Base-by-base conservation (phyloP, 2,113 vertebrate genomes). In the Vanacampus margaritifer region DNA sequence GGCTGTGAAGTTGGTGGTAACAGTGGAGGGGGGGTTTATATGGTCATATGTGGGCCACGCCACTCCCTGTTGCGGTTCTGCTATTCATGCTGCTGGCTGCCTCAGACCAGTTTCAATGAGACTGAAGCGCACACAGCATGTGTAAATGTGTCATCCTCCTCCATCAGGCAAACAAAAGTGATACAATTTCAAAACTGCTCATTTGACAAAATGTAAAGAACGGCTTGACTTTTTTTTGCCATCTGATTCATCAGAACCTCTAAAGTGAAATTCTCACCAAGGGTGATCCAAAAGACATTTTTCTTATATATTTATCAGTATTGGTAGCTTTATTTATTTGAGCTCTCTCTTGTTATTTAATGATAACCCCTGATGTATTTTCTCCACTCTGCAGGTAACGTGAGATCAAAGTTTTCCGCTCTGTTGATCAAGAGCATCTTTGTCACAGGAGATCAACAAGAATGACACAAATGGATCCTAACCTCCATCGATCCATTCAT, bases 351-450 rank as follows among this genome's bases (percentile, higher is more conserved):
- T 21, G 17, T 54, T 10, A 6, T 51, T 13, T 36, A 63, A 21
- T 72, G 68, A 32, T 56, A 56, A 64, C 16, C 39, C 9, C 19
- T 14, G 37, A 19, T 72, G 75, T 71, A 71, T 61, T 56, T 39
- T 59, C 72, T 46, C 9, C 46, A 24, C n/a, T 64, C 73, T 60
- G 69, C 84, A 85, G 85, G 86, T 83, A 84, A 87, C 79, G 68
- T 0, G 35, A 84, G 81, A 85, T 68, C 63, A 56, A 64, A 24
- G 59, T 88, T 80, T 82, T 86, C 78, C 67, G 41, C 78, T 84
- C 67, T 64, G 35, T 80, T 82, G 60, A 56, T 57, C 58, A 56
- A 46, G 61, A 79, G 65, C 51, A 64, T 76, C 74, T 72, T 63
- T 74, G 64, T 43, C 72, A 69, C 62, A 51, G 71, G 66, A 72